phyloP scores from a whole-genome alignment of 2,113 vertebrate genomes.

The Entosphenus tridentatus region DNA sequence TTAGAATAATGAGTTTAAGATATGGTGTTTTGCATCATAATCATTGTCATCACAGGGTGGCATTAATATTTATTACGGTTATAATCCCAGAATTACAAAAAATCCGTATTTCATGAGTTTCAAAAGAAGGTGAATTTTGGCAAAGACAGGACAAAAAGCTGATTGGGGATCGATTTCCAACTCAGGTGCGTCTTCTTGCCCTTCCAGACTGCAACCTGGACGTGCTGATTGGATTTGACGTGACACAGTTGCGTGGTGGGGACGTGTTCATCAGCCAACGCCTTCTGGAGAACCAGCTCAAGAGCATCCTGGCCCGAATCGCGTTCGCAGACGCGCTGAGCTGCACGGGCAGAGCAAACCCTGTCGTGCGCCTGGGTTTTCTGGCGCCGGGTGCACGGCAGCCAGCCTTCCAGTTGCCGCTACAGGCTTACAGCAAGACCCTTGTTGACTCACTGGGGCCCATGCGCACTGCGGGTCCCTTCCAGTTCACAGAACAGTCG shows the following conservation, averaged over 20 bases:
- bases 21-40: neutral
- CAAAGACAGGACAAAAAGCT: too few relatives aligned
- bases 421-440: neutral
- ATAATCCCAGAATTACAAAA: too few relatives aligned
- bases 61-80: too few relatives aligned
- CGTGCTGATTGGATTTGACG: too few relatives aligned
- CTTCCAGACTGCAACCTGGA: too few relatives aligned
- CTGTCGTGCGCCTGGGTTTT: constrained; percentile 4
- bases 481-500: neutral
- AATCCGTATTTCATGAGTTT: too few relatives aligned
- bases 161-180: too few relatives aligned
- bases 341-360: neutral
- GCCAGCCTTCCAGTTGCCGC: neutral
- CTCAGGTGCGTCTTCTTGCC: too few relatives aligned
- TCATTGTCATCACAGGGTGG: neutral
- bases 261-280: too few relatives aligned
- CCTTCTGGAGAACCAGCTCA: neutral
- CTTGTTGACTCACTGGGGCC: neutral
- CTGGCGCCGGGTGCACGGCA: neutral
- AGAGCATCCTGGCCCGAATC: neutral
- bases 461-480: neutral
- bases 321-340: neutral
- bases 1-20: neutral
- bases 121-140: too few relatives aligned
- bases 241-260: too few relatives aligned